phyloP scores from a whole-genome alignment of 2,888 invertebrate species.

The Tenthredo notha region DNA sequence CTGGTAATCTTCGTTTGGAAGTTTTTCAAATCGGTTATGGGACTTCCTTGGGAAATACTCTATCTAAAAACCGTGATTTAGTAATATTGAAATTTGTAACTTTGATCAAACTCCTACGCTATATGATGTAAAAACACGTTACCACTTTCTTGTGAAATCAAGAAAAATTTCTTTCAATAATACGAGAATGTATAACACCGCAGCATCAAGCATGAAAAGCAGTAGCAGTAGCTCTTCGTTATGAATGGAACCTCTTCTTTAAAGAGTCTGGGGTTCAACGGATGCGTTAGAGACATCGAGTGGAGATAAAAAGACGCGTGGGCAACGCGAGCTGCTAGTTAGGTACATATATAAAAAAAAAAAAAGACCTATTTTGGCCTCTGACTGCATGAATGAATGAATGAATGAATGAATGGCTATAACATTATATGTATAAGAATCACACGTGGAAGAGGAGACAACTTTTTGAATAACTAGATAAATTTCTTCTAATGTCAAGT shows the following conservation, averaged over 20 bases:
- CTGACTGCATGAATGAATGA: neutral
- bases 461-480: neutral
- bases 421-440: neutral
- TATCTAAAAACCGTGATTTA: too few species aligned
- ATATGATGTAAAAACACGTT: neutral
- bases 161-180: neutral
- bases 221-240: neutral
- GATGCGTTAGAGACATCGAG: constrained; percentile 17
- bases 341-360: neutral
- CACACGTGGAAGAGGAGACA: neutral
- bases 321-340: neutral
- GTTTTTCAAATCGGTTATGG: too few species aligned
- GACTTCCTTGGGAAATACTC: too few species aligned
- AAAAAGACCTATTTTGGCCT: neutral
- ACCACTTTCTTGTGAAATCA: constrained; percentile 1
- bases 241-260: constrained; percentile 32
- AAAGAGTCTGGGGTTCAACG: constrained; percentile 7
- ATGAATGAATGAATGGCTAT: neutral
- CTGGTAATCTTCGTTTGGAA: too few species aligned
- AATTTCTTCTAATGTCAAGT: neutral
- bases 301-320: constrained; percentile 24
- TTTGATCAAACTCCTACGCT: neutral
- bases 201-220: neutral
- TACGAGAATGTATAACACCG: neutral
- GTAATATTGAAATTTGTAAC: too few species aligned